Evolutionary conservation across 30 jellyfish, hydroid and myxozoan species (phyloP), one percentile per base, ranked within the genome.

Genomic region (Aurelia sp.): DNA sequence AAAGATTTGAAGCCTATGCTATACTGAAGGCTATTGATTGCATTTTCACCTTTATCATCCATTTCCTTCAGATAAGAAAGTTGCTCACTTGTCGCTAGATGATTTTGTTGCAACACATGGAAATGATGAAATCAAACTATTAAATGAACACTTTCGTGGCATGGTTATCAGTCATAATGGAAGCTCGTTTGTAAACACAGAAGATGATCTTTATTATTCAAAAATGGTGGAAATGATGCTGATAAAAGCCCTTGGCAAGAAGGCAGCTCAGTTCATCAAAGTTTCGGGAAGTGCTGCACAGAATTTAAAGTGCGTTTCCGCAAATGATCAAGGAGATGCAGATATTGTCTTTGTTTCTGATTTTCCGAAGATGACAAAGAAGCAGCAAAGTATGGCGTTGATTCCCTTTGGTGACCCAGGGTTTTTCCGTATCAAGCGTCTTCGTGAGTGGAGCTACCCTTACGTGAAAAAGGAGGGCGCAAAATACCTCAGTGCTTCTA

Each of bases 211-310:
- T 4, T 40, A 62, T 19, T 82, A 69, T 58, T 17, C 85, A 13
- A 35, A 37, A 7, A 71, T 66, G 79, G 79, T 82, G 53, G 47
- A 57, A 41, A 5, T 44, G 59, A 20, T 55, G 13, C 35, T 66
- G 44, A 3, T 47, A 0, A 33, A 19, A n/a, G 62, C 40, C 19
- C 62, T 82, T 6, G 91, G 91, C 40, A 30, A 71, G n/a, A 20
- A 65, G 18, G 70, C 63, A 52, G 15, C 71, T 4, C 59, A 72
- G 3, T 8, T 27, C 74, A 60, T 74, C 44, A 50, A 44, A 50
- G 74, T 82, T 18, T 30, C 91, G 16, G 91, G 91, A 33, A 82
- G 91, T 71, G 91, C 81, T 8, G 63, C 91, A 22, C 91, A 82
- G 79, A 82, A 68, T 59, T 58, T 82, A 61, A 82, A 82, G 48